Percentiles rank a stretch among this genome's conserved stretches.
Conservation (phyloP, 2,113 vertebrate species). For the Crotalus viridis region DNA sequence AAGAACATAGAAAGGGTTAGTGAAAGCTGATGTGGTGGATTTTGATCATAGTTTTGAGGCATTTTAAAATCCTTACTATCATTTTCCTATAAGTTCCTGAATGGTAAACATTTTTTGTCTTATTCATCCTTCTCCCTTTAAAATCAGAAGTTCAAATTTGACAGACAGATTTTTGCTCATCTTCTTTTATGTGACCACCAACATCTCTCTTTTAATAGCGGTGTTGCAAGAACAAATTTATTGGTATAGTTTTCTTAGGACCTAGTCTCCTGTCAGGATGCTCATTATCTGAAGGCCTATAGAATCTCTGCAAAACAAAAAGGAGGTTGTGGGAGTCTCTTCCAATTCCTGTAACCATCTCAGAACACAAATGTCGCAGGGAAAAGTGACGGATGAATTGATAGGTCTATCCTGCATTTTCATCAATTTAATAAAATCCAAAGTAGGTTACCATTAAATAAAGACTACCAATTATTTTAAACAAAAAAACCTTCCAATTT, state of each 20-base stretch:
- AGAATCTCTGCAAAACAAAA: not conserved
- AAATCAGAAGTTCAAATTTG: not conserved
- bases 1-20: not conserved
- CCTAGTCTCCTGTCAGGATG: not conserved
- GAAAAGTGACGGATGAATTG: not conserved
- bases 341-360: not conserved
- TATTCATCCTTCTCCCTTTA: not conserved
- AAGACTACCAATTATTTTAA: not conserved
- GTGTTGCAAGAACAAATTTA: not conserved
- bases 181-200: not conserved
- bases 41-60: not conserved
- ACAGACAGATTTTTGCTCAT: not conserved
- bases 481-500: not conserved
- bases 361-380: not conserved
- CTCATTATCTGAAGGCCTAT: not conserved
- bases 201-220: not conserved
- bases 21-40: not conserved
- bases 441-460: not conserved
- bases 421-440: not conserved
- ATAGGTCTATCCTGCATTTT: not conserved
- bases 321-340: not conserved
- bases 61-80: not conserved
- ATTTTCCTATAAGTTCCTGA: not conserved
- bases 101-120: not conserved
- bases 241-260: not conserved